Percentiles rank a stretch among this genome's conserved stretches.
Evolutionary conservation across 2,113 vertebrate genomes (phyloP).

Genomic region (Excalfactoria chinensis): DNA sequence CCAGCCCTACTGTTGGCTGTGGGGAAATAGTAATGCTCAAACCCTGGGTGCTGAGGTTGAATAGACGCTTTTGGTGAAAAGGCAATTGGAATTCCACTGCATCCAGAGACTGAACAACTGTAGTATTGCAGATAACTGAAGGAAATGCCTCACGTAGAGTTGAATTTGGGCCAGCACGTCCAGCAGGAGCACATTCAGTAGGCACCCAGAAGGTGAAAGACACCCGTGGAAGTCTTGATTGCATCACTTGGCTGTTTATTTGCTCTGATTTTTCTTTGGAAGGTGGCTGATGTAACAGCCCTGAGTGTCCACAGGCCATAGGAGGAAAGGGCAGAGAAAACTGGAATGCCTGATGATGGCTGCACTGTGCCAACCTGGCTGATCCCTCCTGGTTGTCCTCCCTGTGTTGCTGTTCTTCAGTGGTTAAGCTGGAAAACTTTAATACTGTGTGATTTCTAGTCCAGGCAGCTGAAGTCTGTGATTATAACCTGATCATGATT

Average conservation of each 20-base stretch:
- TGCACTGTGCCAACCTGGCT: too few relatives aligned
- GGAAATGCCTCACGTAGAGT: background rate
- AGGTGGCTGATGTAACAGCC: too few relatives aligned
- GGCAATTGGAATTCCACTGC: background rate
- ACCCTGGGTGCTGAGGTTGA: background rate
- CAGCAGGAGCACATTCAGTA: background rate
- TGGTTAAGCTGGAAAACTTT: background rate
- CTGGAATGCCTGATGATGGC: background rate
- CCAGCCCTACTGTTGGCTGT: background rate
- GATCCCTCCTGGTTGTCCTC: background rate
- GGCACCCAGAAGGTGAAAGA: background rate
- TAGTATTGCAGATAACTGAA: background rate
- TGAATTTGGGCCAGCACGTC: background rate
- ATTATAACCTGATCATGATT: background rate
- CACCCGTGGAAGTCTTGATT: background rate
- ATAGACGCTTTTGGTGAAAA: background rate
- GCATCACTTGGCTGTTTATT: accelerated
- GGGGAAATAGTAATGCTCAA: background rate
- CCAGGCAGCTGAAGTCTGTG: background rate
- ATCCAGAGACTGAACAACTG: background rate
- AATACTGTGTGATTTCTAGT: background rate
- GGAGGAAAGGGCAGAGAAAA: background rate
- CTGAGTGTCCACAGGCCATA: background rate
- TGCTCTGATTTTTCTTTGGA: background rate
- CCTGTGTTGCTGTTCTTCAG: background rate